phyloP scores from a whole-genome alignment of 2,113 vertebrate species.

The Myrmecobius fasciatus region DNA sequence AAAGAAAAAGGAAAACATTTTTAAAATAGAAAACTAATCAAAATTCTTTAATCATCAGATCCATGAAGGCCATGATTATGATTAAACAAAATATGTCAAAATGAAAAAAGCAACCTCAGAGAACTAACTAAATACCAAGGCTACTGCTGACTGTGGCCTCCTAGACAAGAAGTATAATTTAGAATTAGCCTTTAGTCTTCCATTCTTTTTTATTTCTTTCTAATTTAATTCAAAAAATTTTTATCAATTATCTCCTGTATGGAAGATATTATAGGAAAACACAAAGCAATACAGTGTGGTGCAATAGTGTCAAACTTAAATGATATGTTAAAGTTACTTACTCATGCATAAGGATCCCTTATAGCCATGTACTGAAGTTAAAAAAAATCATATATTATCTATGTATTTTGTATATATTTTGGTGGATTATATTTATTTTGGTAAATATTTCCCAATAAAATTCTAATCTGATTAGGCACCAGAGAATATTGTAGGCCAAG shows the following conservation, averaged over 20 bases:
- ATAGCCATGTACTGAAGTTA: background rate
- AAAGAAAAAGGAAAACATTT: constrained; percentile 45
- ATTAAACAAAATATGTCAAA: constrained; percentile 65
- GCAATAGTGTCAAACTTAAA: background rate
- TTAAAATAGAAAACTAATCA: constrained; percentile 64
- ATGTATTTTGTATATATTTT: background rate
- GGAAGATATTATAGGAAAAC: constrained; percentile 67
- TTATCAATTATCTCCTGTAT: background rate
- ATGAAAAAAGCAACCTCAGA: constrained; percentile 75
- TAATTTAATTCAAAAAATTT: constrained; percentile 31
- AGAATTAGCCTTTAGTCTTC: constrained; percentile 78
- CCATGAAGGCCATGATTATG: constrained; percentile 63
- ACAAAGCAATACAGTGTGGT: constrained; percentile 69
- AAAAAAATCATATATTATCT: background rate
- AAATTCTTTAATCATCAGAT: constrained; percentile 39
- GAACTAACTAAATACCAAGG: constrained; percentile 73
- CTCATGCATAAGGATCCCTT: background rate
- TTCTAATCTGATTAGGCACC: background rate
- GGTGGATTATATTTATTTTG: background rate
- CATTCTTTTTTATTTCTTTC: constrained; percentile 67
- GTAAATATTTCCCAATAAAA: background rate
- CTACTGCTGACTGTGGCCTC: constrained; percentile 78
- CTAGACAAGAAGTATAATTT: constrained; percentile 74
- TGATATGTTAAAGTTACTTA: background rate
- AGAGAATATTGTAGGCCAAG: background rate